A percentile compares a stretch with the other conserved stretches of the same genome.
Evolutionary conservation across 2,113 vertebrate genomes (phyloP).

Genomic region (Heptranchias perlo): DNA sequence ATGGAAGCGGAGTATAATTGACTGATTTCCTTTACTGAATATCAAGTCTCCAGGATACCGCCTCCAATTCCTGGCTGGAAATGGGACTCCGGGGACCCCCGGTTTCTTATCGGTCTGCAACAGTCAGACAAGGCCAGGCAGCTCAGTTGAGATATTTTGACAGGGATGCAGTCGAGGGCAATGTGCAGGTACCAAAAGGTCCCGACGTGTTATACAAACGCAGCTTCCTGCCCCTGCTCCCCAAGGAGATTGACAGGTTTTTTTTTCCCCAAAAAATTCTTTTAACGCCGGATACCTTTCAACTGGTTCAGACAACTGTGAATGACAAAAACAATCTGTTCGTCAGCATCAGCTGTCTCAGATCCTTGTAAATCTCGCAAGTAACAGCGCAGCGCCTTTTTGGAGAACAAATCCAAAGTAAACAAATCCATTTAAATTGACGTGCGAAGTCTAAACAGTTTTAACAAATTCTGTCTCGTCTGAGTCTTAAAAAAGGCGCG

Average conservation of each 20-base stretch:
- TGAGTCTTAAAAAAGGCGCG: background rate
- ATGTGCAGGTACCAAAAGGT: constrained; percentile 64
- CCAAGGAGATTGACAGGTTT: constrained; percentile 27
- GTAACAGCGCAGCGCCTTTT: background rate
- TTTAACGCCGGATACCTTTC: constrained; percentile 50
- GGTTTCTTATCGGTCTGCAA: constrained; percentile 62
- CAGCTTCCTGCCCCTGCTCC: constrained; percentile 64
- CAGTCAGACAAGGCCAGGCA: constrained; percentile 62
- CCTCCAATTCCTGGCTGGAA: constrained; percentile 51
- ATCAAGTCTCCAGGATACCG: constrained; percentile 48
- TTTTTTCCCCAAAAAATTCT: constrained; percentile 41
- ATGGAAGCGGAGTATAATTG: constrained; percentile 52
- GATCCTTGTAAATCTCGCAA: constrained; percentile 61
- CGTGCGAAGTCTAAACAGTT: constrained; percentile 12
- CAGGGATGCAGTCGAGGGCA: constrained; percentile 58
- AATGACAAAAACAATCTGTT: constrained; percentile 55
- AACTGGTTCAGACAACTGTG: constrained; percentile 56
- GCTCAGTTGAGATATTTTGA: constrained; percentile 58
- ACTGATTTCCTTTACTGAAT: constrained; percentile 59
- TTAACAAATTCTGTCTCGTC: constrained; percentile 11
- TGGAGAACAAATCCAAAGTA: constrained; percentile 29
- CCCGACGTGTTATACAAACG: constrained; percentile 60
- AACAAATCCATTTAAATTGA: constrained; percentile 17
- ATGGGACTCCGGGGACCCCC: constrained; percentile 55
- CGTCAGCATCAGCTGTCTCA: constrained; percentile 53